A percentile compares a stretch with the other conserved stretches of the same genome.
Conservation (phyloP, 2,797 vertebrate genomes). For the Uromys caudimaculatus region DNA sequence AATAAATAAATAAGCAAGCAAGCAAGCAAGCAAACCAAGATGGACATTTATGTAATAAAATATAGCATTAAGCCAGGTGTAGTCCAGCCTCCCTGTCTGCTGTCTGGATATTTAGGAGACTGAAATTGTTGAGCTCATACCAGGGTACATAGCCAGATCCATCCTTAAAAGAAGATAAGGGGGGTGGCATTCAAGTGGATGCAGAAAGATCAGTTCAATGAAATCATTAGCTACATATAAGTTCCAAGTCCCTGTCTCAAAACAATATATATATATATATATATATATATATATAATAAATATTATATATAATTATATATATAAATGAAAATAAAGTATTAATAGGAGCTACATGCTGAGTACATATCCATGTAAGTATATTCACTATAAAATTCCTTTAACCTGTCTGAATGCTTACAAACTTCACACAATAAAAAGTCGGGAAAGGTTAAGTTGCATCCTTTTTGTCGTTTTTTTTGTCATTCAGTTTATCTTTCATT, state of each 20-base stretch:
- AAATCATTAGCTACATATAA: neutral
- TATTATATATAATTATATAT: neutral
- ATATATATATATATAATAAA: too few relatives aligned
- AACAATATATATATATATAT: too few relatives aligned
- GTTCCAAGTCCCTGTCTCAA: neutral
- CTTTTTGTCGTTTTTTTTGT: neutral
- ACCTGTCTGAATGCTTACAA: neutral
- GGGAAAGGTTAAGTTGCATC: neutral
- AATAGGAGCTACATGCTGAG: neutral
- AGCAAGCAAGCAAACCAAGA: neutral
- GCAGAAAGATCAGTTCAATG: neutral
- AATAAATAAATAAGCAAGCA: too few relatives aligned
- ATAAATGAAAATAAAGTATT: neutral
- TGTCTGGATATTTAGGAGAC: neutral
- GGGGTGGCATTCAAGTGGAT: neutral
- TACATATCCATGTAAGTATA: neutral
- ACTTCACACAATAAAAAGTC: slow-evolving; percentile 30
- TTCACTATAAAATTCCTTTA: neutral
- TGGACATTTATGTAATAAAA: neutral
- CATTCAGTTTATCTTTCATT: neutral
- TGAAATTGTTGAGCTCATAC: neutral
- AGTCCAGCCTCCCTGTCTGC: neutral
- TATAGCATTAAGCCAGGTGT: neutral
- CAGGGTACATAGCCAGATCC: neutral
- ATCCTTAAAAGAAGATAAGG: neutral